Base-by-base conservation (phyloP, 2,888 invertebrate genomes). In the Quadroppia sp. region DNA sequence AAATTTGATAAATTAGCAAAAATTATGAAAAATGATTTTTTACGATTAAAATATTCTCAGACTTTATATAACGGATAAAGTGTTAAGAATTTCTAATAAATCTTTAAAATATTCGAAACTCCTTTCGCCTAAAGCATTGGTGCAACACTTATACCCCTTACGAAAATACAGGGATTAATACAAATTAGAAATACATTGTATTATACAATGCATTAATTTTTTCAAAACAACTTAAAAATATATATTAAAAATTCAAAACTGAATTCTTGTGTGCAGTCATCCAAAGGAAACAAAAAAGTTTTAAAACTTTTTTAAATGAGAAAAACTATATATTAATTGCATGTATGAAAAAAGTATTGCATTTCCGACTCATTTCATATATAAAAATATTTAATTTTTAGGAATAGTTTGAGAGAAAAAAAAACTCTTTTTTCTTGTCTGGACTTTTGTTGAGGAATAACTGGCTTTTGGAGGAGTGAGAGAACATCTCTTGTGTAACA, bases 321-420 rank as follows among this genome's bases (percentile, higher is more conserved):
- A 7, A 7, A 4, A 36, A 7, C 9, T 36, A 7, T 36, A 36
- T 36, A 36, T 7, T 9, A 7, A 36, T 36, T 36, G 9, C 9
- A 36, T 36, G 36, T n/a, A n/a, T n/a, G n/a, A n/a, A 36, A 50
- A 50, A 50, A 15, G 50, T 15, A 50, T 4, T n/a, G 50, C 50
- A 50, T 50, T 50, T 50, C 50, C 50, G 50, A 50, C 50, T 50
- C 15, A n/a, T 36, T 36, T 36, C 36, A 36, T 36, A 36, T 36
- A 36, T 36, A 9, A 36, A 36, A 36, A 7, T n/a, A n/a, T 42
- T 42, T 11, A 42, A 15, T 42, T 42, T 42, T 42, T 42, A 9
- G 9, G 9, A 13, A 50, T 4, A 15, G 50, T 50, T 20, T 50
- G 50, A 36, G 36, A 7, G 50, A 50, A 50, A 15, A 50, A 50